Evolutionary conservation across 2,888 invertebrate genomes (phyloP), one percentile per base, ranked within the genome.

Genomic region (Dolichomitus sp.): DNA sequence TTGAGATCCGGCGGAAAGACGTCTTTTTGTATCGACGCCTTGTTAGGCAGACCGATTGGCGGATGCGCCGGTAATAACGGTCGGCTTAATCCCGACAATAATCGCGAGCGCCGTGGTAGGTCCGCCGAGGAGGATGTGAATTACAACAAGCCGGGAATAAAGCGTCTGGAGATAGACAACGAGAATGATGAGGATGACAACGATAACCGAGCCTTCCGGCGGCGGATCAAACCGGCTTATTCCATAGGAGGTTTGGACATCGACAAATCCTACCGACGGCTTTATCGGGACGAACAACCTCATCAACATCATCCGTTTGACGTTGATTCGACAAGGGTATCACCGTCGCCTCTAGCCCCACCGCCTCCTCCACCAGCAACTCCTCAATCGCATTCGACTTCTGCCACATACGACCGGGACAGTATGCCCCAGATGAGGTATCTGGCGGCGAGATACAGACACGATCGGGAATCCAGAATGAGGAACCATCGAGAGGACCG

Each of bases 21-120:
- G 70, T 98, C 98, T 0, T 98, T 98, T 91, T 98, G 98, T 91
- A 98, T 98, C 86, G 98, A 98, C 90, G 98, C 98, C 0, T 93
- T 98, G 2, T 94, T 98, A 2, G 97, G 98, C 0, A 95, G 96
- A 72, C 95, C 93, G 84, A 94, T 93, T 5, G 78, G 66, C 33
- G 75, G 69, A 7, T 82, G 74, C 57, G 69, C 48, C 30, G 81
- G 68, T 37, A 68, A 50, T 11, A 66, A 76, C 45, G 17, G 79
- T 9, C n/a, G 83, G 0, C 19, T 33, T 4, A 33, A 30, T 7
- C 5, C 33, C 59, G 59, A 59, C 45, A 48, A 72, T 6, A 59
- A 37, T 33, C 48, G 81, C 17, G 63, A 78, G 50, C 19, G 69
- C 54, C 19, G 48, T 40, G 65, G 65, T 23, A 50, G 73, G 11